These are phyloP conservation scores for Colletes gigas DNA, from an alignment of 1,140 invertebrate species.

Conservation along the genomic window DNA sequence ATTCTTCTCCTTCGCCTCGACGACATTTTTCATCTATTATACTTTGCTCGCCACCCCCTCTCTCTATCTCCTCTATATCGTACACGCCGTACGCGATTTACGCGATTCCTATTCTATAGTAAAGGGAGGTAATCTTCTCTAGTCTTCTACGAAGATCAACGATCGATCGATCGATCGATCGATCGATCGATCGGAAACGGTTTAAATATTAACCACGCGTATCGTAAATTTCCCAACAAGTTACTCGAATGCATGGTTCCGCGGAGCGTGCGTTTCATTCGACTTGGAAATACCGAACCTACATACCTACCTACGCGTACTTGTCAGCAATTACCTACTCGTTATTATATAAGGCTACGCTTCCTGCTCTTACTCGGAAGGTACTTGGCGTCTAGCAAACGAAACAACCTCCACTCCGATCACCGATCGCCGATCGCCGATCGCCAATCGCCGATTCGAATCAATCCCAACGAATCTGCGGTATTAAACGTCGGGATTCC, in stretches of 20 bases:
- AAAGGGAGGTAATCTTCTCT: too few species aligned
- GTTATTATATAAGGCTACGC: constrained; percentile 56
- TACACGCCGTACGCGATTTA: too few species aligned
- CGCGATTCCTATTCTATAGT: too few species aligned
- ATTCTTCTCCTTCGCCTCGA: neutral
- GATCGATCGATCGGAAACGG: too few species aligned
- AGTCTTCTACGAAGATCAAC: too few species aligned
- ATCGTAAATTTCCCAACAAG: too few species aligned
- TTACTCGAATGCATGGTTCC: too few species aligned
- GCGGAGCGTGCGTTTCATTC: neutral
- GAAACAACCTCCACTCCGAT: neutral
- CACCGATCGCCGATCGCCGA: too few species aligned
- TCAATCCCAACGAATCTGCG: neutral
- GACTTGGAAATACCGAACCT: constrained; percentile 1
- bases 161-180: too few species aligned
- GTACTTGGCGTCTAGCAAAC: constrained; percentile 11
- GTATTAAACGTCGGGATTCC: too few species aligned
- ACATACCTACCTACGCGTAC: constrained; percentile 15
- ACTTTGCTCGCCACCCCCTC: neutral
- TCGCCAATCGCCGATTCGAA: too few species aligned
- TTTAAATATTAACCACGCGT: neutral
- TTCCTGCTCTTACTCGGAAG: constrained; percentile 60
- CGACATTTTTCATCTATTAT: too few species aligned
- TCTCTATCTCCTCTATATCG: constrained; percentile 1
- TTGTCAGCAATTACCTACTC: constrained; percentile 36